Evolutionary conservation across 1,140 invertebrate genomes (phyloP).

Genomic region (Trichonephila inaurata): DNA sequence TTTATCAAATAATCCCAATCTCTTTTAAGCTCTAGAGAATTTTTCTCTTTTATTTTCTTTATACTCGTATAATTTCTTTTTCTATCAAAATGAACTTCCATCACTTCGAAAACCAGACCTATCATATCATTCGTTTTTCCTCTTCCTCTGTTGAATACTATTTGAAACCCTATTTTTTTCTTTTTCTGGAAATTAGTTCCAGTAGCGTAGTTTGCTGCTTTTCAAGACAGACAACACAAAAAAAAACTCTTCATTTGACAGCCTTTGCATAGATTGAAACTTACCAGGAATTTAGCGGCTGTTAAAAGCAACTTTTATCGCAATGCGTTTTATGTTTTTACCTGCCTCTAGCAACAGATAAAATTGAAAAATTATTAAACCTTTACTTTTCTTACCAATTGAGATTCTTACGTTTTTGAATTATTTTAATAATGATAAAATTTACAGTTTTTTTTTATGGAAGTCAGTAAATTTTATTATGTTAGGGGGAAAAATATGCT

Average conservation of each 20-base stretch:
- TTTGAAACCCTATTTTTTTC: not conserved
- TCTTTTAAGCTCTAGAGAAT: too few species aligned
- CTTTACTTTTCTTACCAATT: too few species aligned
- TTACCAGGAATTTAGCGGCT: not conserved
- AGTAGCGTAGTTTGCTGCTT: not conserved
- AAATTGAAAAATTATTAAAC: too few species aligned
- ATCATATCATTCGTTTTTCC: not conserved
- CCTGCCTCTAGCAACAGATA: not conserved
- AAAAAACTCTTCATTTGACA: not conserved
- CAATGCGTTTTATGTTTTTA: not conserved
- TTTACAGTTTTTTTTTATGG: too few species aligned
- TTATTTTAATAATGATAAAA: too few species aligned
- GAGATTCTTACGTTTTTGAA: too few species aligned
- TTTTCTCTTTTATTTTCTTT: not conserved
- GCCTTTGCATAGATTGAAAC: not conserved
- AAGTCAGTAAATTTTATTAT: too few species aligned
- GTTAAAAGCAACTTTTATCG: not conserved
- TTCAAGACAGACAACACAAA: not conserved
- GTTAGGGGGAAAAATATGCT: too few species aligned
- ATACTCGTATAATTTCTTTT: not conserved
- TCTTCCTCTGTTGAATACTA: not conserved
- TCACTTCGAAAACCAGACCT: not conserved
- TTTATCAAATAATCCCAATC: too few species aligned
- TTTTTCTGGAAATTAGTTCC: constrained; percentile 17
- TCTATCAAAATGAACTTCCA: not conserved